These are phyloP conservation scores for Bugula neritina DNA, from an alignment of 2,888 invertebrate genomes.

Conservation along the genomic window DNA sequence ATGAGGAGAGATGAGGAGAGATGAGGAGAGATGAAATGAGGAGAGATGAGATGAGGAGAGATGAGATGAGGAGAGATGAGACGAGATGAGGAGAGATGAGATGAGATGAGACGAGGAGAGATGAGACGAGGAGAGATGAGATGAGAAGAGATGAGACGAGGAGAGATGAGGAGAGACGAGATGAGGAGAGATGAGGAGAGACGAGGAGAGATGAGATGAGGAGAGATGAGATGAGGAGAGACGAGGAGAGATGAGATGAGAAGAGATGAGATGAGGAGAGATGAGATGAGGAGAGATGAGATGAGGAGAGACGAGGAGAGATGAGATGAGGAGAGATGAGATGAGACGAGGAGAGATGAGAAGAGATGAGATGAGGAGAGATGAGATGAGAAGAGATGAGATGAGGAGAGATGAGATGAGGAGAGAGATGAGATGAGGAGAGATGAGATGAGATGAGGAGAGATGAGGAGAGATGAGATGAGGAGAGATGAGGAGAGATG, in stretches of 20 bases:
- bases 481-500: too few relatives aligned
- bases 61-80: not conserved
- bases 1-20: not conserved
- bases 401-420: not conserved
- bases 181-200: not conserved
- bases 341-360: not conserved
- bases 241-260: not conserved
- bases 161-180: not conserved
- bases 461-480: too few relatives aligned
- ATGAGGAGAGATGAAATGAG: not conserved
- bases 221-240: not conserved
- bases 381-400: not conserved
- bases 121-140: not conserved
- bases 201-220: not conserved
- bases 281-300: not conserved
- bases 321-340: not conserved
- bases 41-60: not conserved
- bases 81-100: not conserved
- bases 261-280: not conserved
- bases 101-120: not conserved
- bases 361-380: not conserved
- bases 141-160: not conserved
- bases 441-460: too few relatives aligned
- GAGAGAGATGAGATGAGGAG: too few relatives aligned
- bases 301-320: not conserved